Evolutionary conservation across 2,797 vertebrate species (phyloP).

Genomic region (Lutjanus campechanus): DNA sequence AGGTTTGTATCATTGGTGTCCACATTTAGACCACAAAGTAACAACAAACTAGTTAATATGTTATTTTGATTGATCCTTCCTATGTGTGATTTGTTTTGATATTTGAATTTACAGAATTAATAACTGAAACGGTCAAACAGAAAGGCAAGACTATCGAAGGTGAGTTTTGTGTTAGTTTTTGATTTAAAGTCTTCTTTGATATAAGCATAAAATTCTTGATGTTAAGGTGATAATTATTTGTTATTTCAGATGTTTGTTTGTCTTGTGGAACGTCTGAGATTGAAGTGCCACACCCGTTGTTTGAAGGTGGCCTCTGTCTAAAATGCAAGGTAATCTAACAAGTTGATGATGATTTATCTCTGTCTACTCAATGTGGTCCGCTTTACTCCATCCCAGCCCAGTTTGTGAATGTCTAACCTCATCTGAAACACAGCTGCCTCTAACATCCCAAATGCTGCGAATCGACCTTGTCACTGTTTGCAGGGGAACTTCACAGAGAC

Average conservation of each 20-base stretch:
- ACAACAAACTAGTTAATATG: background rate
- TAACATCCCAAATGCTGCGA: slow-evolving; percentile 32
- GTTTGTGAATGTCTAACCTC: slow-evolving; percentile 48
- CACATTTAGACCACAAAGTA: background rate
- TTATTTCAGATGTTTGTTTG: slow-evolving; percentile 85
- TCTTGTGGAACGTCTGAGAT: slow-evolving; percentile 78
- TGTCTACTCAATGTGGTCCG: slow-evolving; percentile 15
- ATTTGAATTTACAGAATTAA: slow-evolving; percentile 71
- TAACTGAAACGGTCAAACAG: slow-evolving; percentile 65
- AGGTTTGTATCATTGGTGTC: slow-evolving; percentile 68
- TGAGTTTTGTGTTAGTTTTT: slow-evolving; percentile 42
- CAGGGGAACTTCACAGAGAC: slow-evolving; percentile 88
- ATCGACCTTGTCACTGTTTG: slow-evolving; percentile 16
- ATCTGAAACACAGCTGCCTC: slow-evolving; percentile 33
- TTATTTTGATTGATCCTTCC: background rate
- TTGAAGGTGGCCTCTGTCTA: slow-evolving; percentile 85
- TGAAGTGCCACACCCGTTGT: slow-evolving; percentile 83
- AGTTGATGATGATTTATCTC: background rate
- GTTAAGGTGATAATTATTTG: slow-evolving; percentile 12
- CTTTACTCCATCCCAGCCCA: slow-evolving; percentile 40
- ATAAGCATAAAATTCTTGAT: background rate
- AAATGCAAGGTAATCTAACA: slow-evolving; percentile 86
- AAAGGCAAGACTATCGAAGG: slow-evolving; percentile 80
- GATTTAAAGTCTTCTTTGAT: background rate
- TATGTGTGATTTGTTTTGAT: slow-evolving; percentile 12